Evolutionary conservation across 2,888 invertebrate species (phyloP), one percentile per base, ranked within the genome.

Genomic region (Chrysopilus asiliformis): DNA sequence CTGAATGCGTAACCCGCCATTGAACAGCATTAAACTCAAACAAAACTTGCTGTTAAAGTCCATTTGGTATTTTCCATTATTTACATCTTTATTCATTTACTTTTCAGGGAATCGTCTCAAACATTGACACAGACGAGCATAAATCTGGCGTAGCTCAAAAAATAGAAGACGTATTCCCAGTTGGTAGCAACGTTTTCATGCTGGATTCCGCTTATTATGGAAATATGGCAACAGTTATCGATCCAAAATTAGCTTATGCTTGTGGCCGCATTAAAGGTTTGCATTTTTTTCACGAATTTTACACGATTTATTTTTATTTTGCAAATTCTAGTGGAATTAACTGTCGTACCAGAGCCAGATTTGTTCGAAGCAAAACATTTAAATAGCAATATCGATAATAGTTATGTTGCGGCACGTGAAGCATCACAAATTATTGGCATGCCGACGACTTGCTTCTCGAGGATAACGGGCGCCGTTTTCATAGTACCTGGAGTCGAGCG

Each of bases 381-480:
- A 38, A 57, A 60, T 37, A 43, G 42, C 7, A 31, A 45, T 3
- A 40, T 49, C 1, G 53, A 57, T 29, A 40, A 39, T 1, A 50
- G 56, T 12, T 60, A 53, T 28, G 29, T 52, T 5, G 55, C 46
- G 39, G 32, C 53, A 8, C 56, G 49, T 41, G 49, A 53, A 14
- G 52, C 54, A 2, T 49, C 55, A 15, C 36, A 50, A 20, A 38
- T 55, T 51, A n/a, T 62, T 67, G 73, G 72, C 34, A 70, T 93
- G 47, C 73, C 74, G 20, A 56, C 72, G 1, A 74, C 78, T 47
- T 66, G 89, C 49, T 59, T 95, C 43, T 81, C 87, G 0, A 75
- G 90, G 7, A 71, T 97, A 36, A 94, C 94, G 0, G 93, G 93
- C 2, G 75, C 81, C 1, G 70, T 95, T 33, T 74, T 79, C 43